phyloP scores from a whole-genome alignment of 2,888 invertebrate genomes.

The Paralinhomoeus sp. region DNA sequence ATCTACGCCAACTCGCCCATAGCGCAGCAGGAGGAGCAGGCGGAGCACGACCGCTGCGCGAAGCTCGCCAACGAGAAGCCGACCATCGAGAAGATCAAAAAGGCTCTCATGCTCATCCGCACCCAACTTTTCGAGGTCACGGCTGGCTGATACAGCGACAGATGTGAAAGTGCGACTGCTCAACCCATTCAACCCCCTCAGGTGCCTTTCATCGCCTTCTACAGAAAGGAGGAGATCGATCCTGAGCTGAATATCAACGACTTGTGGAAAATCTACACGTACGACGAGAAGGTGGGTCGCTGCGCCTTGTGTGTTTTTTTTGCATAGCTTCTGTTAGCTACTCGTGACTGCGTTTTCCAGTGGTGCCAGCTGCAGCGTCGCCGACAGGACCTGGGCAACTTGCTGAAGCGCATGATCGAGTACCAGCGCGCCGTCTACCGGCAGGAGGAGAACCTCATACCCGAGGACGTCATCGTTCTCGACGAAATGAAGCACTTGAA shows the following conservation, averaged over 20 bases:
- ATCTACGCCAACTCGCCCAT: slow-evolving; percentile 64
- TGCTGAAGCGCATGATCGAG: slow-evolving; percentile 73
- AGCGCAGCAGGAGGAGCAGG: slow-evolving; percentile 42
- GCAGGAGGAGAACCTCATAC: slow-evolving; percentile 29
- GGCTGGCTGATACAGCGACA: too few relatives aligned
- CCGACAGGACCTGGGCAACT: slow-evolving; percentile 51
- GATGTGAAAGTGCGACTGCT: too few relatives aligned
- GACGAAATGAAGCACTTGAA: not conserved
- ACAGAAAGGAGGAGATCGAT: slow-evolving; percentile 86
- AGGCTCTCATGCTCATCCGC: slow-evolving; percentile 79
- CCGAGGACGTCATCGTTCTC: slow-evolving; percentile 17
- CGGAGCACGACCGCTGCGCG: not conserved
- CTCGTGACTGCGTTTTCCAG: slow-evolving; percentile 23
- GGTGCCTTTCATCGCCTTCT: slow-evolving; percentile 94
- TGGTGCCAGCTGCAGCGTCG: slow-evolving; percentile 70
- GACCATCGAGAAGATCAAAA: slow-evolving; percentile 37
- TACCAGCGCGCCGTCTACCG: slow-evolving; percentile 64
- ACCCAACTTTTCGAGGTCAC: slow-evolving; percentile 68
- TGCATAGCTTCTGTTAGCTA: not conserved
- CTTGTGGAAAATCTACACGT: slow-evolving; percentile 89
- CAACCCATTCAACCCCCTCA: too few relatives aligned
- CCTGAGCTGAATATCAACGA: slow-evolving; percentile 81
- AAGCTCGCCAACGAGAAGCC: too few relatives aligned
- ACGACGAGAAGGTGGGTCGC: slow-evolving; percentile 66
- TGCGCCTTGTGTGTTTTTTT: too few relatives aligned